Conservation (phyloP, 2,888 invertebrate species). For the Antheraea assamensis region DNA sequence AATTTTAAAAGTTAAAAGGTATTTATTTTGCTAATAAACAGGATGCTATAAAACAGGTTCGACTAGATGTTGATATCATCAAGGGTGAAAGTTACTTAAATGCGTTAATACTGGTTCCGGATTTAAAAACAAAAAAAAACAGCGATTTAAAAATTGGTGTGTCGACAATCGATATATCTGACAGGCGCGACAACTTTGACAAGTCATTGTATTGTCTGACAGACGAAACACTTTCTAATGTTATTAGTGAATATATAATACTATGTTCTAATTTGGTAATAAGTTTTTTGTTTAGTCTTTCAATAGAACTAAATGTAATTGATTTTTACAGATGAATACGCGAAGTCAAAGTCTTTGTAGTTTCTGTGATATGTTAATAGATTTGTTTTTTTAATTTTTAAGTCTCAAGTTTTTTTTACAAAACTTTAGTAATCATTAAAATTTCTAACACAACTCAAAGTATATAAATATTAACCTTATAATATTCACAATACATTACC, state of each 20-base stretch:
- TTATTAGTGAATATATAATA: slow-evolving; percentile 26
- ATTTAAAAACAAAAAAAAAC: slow-evolving; percentile 39
- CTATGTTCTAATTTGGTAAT: slow-evolving; percentile 27
- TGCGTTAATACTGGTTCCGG: slow-evolving; percentile 36
- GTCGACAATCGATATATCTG: slow-evolving; percentile 34
- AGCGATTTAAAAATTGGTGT: slow-evolving; percentile 24
- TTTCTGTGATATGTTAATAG: not conserved
- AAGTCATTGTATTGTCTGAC: slow-evolving; percentile 30
- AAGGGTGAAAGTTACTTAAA: slow-evolving; percentile 20
- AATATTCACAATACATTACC: too few species aligned
- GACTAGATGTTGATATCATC: not conserved
- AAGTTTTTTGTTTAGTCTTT: slow-evolving; percentile 9
- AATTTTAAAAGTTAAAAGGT: not conserved
- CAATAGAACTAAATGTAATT: not conserved
- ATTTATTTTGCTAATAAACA: not conserved
- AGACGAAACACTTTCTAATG: slow-evolving; percentile 34
- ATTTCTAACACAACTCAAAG: too few species aligned
- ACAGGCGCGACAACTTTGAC: slow-evolving; percentile 35
- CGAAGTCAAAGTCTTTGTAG: not conserved
- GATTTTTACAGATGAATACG: not conserved
- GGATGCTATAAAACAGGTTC: not conserved
- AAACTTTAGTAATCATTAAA: too few species aligned
- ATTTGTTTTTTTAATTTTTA: not conserved
- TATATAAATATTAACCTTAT: too few species aligned
- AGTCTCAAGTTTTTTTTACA: too few species aligned